Evolutionary conservation across 2,797 vertebrate species (phyloP).

Genomic region (Lagodon rhomboides): DNA sequence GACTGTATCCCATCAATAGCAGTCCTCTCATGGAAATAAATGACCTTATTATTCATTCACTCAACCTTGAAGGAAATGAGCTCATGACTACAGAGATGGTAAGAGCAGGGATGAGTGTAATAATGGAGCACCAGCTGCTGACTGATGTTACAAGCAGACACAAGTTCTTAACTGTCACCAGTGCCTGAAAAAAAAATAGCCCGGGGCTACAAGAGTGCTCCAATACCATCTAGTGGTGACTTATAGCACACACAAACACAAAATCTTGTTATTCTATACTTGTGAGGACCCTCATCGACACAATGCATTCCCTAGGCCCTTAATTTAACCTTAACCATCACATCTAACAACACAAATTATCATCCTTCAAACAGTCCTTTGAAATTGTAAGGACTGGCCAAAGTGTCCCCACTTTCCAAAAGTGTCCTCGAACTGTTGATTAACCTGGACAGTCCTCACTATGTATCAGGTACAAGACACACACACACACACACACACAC

Average conservation of each 20-base stretch:
- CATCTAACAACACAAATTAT: too few relatives aligned
- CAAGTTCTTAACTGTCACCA: not conserved
- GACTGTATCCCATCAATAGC: slow-evolving; percentile 30
- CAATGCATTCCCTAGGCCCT: too few relatives aligned
- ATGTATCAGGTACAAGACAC: not conserved
- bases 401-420: too few relatives aligned
- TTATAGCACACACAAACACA: not conserved
- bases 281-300: too few relatives aligned
- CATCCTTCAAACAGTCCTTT: too few relatives aligned
- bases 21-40: slow-evolving; percentile 16
- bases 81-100: slow-evolving; percentile 2
- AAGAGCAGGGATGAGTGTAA: slow-evolving; percentile 24
- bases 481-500: not conserved
- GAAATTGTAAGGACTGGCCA: too few relatives aligned
- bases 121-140: slow-evolving; percentile 20
- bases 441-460: too few relatives aligned
- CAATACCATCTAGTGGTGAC: slow-evolving; percentile 74
- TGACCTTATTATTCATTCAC: slow-evolving; percentile 40
- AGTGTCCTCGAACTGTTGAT: too few relatives aligned
- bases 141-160: slow-evolving; percentile 24
- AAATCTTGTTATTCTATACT: too few relatives aligned
- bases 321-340: too few relatives aligned
- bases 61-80: slow-evolving; percentile 51
- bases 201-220: slow-evolving; percentile 39
- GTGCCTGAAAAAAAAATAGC: not conserved